Evolutionary conservation across 2,888 invertebrate genomes (phyloP), one percentile per base, ranked within the genome.

Genomic region (Aphidius colemani): DNA sequence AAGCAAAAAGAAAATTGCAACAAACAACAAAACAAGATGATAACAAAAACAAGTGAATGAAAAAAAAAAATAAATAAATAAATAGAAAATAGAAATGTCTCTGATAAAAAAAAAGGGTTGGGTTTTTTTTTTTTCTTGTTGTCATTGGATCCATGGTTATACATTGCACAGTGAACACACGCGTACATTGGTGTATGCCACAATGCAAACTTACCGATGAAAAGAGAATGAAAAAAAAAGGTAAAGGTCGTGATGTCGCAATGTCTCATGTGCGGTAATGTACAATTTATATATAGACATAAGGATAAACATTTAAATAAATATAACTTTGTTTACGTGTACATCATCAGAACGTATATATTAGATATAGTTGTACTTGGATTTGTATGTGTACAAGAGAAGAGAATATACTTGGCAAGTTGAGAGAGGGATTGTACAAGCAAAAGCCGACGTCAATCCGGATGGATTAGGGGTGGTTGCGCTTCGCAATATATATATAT

Each of bases 211-310:
- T 65, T 58, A 57, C 61, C 57, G 46, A 61, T 57, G 59, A 41
- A 13, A 57, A 58, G 30, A 30, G 4, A 30, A 30, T 30, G 5
- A 3, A 30, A 30, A 30, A 30, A 30, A 30, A 30, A 30, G 30
- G 30, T 18, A 51, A 58, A 76, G 76, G 72, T 78, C 78, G 74
- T 75, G 78, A 78, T 76, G 71, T 72, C 69, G 74, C 74, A 76
- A 75, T 46, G 57, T 46, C 46, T 64, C 53, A 45, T 48, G 30
- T 30, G 30, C 30, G 65, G 61, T 65, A 46, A 65, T 61, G 57
- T 65, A 65, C 61, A 61, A 58, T 46, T 61, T 61, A 53, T 30
- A 30, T 30, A 30, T 30, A 30, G 30, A 30, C 30, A 30, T 30
- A 30, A 4, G 30, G 30, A 30, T 30, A 30, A 30, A 30, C 30